Evolutionary conservation across 2,888 invertebrate species (phyloP).

Genomic region (Copidosoma aretas): DNA sequence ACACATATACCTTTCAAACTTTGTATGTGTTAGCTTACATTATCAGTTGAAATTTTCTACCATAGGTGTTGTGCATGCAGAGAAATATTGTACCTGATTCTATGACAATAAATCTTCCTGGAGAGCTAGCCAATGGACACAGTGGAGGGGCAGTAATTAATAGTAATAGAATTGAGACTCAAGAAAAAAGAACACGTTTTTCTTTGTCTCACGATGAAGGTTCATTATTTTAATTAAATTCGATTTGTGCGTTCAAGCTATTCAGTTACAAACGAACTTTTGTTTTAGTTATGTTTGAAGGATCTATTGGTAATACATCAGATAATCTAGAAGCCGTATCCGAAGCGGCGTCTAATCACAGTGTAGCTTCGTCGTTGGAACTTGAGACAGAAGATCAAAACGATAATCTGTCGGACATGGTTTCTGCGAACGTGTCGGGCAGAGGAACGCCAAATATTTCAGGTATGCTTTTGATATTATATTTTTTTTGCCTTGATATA

Average conservation of each 20-base stretch:
- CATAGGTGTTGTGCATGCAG: slow-evolving; percentile 57
- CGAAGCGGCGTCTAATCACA: slow-evolving; percentile 94
- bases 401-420: slow-evolving; percentile 96
- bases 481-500: slow-evolving; percentile 6
- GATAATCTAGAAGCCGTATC: slow-evolving; percentile 95
- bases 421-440: slow-evolving; percentile 92
- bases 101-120: slow-evolving; percentile 53
- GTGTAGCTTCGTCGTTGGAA: slow-evolving; percentile 89
- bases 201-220: slow-evolving; percentile 86
- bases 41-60: no score
- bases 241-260: slow-evolving; percentile 13
- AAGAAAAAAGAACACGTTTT: slow-evolving; percentile 67
- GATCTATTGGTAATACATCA: slow-evolving; percentile 88
- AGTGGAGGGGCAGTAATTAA: slow-evolving; percentile 53
- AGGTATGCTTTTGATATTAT: slow-evolving; percentile 59
- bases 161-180: slow-evolving; percentile 60
- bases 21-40: not conserved
- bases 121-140: slow-evolving; percentile 56
- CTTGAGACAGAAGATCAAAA: slow-evolving; percentile 87
- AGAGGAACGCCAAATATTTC: slow-evolving; percentile 95
- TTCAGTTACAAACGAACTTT: not conserved
- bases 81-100: slow-evolving; percentile 49
- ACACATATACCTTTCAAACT: not conserved
- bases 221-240: slow-evolving; percentile 37
- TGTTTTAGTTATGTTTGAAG: slow-evolving; percentile 63